Evolutionary conservation across 2,888 invertebrate species (phyloP).

Genomic region (Cepaea hortensis): DNA sequence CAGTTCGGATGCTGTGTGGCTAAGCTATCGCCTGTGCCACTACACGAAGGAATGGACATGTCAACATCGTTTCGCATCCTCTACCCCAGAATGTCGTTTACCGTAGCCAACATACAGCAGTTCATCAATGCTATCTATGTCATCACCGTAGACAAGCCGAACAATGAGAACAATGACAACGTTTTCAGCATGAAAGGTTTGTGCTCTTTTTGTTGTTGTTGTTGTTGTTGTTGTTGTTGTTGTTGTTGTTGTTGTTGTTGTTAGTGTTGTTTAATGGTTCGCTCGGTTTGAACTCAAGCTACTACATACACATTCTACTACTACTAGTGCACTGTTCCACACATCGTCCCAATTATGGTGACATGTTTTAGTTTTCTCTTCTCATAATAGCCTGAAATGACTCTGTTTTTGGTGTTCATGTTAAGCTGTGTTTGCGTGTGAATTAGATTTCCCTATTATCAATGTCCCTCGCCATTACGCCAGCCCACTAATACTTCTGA

Average conservation of each 20-base stretch:
- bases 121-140: slow-evolving; percentile 72
- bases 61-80: slow-evolving; percentile 60
- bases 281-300: no score
- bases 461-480: no score
- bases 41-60: slow-evolving; percentile 55
- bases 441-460: no score
- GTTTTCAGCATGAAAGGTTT: slow-evolving; percentile 40
- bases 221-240: background rate
- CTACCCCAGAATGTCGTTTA: slow-evolving; percentile 68
- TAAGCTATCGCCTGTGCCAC: slow-evolving; percentile 34
- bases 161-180: background rate
- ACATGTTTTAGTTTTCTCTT: no score
- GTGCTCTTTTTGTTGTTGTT: background rate
- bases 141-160: slow-evolving; percentile 51
- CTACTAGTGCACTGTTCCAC: background rate
- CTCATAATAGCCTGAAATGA: no score
- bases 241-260: background rate
- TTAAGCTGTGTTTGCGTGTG: no score
- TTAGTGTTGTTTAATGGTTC: background rate
- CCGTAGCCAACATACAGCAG: slow-evolving; percentile 63
- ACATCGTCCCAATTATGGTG: no score
- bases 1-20: slow-evolving; percentile 61
- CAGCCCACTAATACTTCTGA: no score
- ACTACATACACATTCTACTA: background rate
- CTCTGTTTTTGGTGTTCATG: no score